Conservation (phyloP, 2,797 vertebrate species). For the Sebastes itinus region DNA sequence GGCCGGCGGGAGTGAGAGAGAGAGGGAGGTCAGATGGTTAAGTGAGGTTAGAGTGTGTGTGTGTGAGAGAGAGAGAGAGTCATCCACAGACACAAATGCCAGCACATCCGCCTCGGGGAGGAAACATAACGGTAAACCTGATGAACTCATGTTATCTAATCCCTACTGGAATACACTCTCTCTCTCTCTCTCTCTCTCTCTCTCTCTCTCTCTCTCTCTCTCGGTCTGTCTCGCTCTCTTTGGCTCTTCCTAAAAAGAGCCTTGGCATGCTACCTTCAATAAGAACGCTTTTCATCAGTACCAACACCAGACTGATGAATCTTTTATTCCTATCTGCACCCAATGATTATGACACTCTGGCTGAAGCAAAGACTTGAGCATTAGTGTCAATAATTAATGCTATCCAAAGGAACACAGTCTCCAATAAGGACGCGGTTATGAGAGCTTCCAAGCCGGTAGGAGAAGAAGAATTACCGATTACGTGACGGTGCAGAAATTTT, state of each 20-base stretch:
- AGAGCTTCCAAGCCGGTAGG: constrained; percentile 27
- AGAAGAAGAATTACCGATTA: background rate
- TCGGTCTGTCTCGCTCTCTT: background rate
- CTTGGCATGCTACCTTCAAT: constrained; percentile 31
- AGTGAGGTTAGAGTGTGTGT: constrained; percentile 49
- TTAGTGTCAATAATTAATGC: constrained; percentile 68
- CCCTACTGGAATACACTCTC: constrained; percentile 54
- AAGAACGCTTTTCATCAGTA: constrained; percentile 45
- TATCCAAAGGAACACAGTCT: constrained; percentile 39
- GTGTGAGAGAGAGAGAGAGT: constrained; percentile 10
- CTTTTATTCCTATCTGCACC: constrained; percentile 48
- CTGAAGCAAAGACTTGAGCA: constrained; percentile 41
- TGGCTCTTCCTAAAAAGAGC: constrained; percentile 26
- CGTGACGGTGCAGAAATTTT: background rate
- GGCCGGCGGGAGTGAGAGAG: constrained; percentile 4
- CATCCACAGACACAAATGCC: constrained; percentile 55
- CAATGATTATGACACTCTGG: constrained; percentile 46
- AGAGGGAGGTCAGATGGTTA: constrained; percentile 58
- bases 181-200: background rate
- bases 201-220: background rate
- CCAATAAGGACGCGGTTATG: constrained; percentile 22
- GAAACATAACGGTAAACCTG: constrained; percentile 73
- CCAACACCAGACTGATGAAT: constrained; percentile 48
- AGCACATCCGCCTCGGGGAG: constrained; percentile 67
- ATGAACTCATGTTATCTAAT: constrained; percentile 81